Percentiles rank a stretch among this genome's conserved stretches.
These are phyloP conservation scores for Thinocorus orbignyianus DNA, from an alignment of 2,113 vertebrate genomes.

Conservation along the genomic window DNA sequence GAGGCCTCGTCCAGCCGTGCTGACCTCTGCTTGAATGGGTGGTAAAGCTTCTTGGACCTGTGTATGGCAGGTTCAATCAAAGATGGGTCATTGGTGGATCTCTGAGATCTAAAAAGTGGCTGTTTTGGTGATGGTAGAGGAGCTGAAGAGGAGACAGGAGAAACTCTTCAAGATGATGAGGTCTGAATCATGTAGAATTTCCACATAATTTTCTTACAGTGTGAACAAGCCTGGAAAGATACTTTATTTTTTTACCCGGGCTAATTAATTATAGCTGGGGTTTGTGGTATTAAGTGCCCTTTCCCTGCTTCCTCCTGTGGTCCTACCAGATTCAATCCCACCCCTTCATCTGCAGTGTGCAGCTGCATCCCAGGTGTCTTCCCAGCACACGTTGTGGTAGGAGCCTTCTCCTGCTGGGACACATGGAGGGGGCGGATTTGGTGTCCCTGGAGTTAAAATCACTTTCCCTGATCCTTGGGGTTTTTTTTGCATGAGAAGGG, in stretches of 20 bases:
- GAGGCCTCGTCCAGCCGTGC: neutral
- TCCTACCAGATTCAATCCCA: neutral
- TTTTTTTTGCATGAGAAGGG: neutral
- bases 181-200: neutral
- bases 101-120: neutral
- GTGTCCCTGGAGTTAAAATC: neutral
- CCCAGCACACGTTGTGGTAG: neutral
- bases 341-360: neutral
- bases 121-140: neutral
- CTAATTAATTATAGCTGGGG: neutral
- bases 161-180: neutral
- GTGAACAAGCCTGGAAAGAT: neutral
- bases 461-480: neutral
- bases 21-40: neutral
- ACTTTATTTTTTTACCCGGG: neutral
- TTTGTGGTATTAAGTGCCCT: neutral
- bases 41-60: neutral
- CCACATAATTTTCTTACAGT: neutral
- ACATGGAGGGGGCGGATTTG: neutral
- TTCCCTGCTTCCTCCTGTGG: neutral
- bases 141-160: neutral
- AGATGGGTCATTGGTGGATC: neutral
- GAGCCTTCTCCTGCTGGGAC: neutral
- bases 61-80: neutral
- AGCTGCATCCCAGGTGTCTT: neutral